phyloP scores from a whole-genome alignment of 2,888 invertebrate genomes.

The Halictus quadricinctus region DNA sequence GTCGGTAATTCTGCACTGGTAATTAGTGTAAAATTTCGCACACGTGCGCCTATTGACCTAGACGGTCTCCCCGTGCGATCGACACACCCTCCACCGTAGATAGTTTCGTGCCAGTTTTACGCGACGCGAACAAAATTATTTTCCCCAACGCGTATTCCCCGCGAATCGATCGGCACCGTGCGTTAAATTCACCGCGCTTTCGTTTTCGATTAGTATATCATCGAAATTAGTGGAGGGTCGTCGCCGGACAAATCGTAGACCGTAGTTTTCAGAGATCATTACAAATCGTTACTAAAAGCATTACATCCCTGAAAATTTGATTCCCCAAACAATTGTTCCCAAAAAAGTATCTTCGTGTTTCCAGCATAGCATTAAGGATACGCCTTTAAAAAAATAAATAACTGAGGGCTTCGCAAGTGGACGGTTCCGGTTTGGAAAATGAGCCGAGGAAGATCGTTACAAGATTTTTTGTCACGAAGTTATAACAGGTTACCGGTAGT shows the following conservation, averaged over 20 bases:
- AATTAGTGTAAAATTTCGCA: constrained; percentile 53
- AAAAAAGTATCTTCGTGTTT: no score
- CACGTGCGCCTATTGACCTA: constrained; percentile 17
- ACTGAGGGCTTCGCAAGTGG: no score
- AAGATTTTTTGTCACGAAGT: not conserved
- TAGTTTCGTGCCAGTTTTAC: constrained; percentile 9
- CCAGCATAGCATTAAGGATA: no score
- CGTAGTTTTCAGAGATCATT: no score
- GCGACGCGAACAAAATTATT: not conserved
- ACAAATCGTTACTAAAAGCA: no score
- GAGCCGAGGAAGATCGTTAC: not conserved
- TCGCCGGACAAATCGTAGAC: no score
- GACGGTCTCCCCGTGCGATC: not conserved
- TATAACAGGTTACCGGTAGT: not conserved
- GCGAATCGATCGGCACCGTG: not conserved
- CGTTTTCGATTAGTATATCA: constrained; percentile 5
- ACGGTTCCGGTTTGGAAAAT: not conserved
- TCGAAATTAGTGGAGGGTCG: not conserved
- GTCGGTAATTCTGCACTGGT: constrained; percentile 34
- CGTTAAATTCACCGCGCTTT: not conserved
- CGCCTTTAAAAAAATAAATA: no score
- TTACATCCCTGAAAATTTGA: no score
- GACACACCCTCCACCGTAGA: not conserved
- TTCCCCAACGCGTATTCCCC: not conserved
- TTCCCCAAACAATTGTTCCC: no score